Conservation (phyloP, 2,797 vertebrate genomes). For the Sebastes variabilis region DNA sequence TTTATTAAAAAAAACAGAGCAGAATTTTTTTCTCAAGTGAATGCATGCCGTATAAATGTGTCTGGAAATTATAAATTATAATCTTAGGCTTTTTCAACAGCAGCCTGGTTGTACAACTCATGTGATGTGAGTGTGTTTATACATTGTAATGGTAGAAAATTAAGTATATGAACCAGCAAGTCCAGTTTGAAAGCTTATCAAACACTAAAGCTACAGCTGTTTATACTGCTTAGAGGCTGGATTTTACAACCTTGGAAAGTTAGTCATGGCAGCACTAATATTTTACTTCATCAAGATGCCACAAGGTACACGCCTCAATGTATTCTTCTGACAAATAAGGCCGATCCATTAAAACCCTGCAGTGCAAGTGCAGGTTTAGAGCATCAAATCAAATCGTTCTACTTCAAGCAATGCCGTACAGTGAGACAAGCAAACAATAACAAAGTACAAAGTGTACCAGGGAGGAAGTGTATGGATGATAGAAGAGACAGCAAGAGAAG, state of each 20-base stretch:
- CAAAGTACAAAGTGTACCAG: neutral
- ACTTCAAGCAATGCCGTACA: neutral
- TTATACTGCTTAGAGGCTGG: neutral
- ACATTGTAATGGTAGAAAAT: neutral
- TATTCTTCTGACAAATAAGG: neutral
- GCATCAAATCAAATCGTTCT: neutral
- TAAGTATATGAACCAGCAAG: neutral
- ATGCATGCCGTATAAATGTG: neutral
- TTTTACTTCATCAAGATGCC: neutral
- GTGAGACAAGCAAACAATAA: neutral
- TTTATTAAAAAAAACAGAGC: too few relatives aligned
- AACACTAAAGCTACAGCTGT: neutral
- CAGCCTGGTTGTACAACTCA: neutral
- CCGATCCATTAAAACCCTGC: neutral
- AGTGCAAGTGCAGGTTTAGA: neutral
- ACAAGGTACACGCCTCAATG: neutral
- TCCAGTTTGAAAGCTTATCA: neutral
- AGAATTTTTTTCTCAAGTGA: too few relatives aligned
- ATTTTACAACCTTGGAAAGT: neutral
- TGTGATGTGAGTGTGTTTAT: neutral
- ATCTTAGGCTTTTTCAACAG: neutral
- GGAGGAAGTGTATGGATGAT: neutral
- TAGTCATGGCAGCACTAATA: neutral
- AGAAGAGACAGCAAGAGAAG: neutral
- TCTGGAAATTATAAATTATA: neutral